A percentile compares a stretch with the other conserved stretches of the same genome.
Evolutionary conservation across 2,113 vertebrate species (phyloP).

Genomic region (Malurus alboscapulatus): DNA sequence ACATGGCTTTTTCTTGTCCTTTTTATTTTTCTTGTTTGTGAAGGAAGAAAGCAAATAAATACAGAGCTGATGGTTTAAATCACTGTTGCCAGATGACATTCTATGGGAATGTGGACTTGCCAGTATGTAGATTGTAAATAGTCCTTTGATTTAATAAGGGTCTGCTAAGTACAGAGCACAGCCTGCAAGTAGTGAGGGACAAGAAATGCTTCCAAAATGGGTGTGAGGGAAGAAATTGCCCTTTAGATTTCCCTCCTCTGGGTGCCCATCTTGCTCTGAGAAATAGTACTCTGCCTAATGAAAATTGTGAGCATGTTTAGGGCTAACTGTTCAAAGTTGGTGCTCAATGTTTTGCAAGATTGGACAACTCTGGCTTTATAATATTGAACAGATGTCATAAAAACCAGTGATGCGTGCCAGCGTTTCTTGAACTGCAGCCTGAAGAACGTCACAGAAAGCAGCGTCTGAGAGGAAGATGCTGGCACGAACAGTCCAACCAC

Average conservation of each 20-base stretch:
- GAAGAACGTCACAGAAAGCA: neutral
- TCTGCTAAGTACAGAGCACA: constrained; percentile 24
- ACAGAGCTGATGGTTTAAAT: constrained; percentile 8
- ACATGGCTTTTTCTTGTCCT: neutral
- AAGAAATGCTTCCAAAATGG: constrained; percentile 29
- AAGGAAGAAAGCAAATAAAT: constrained; percentile 1
- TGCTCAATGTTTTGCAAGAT: neutral
- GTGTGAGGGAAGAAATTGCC: neutral
- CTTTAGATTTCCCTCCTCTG: neutral
- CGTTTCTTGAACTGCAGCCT: neutral
- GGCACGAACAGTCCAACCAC: neutral
- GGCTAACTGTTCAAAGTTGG: neutral
- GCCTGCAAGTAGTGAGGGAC: neutral
- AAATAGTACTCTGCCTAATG: neutral
- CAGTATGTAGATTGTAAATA: constrained; percentile 56
- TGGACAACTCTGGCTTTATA: neutral
- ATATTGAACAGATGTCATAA: constrained; percentile 34
- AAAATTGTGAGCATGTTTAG: neutral
- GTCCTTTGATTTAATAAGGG: constrained; percentile 42
- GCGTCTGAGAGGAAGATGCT: neutral
- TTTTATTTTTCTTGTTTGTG: neutral
- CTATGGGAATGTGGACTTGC: constrained; percentile 37
- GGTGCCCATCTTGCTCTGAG: neutral
- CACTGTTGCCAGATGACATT: constrained; percentile 35
- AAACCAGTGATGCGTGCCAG: neutral